Percentiles rank a stretch among this genome's conserved stretches.
Conservation (phyloP, 2,113 vertebrate genomes). For the Ctenomys sociabilis region DNA sequence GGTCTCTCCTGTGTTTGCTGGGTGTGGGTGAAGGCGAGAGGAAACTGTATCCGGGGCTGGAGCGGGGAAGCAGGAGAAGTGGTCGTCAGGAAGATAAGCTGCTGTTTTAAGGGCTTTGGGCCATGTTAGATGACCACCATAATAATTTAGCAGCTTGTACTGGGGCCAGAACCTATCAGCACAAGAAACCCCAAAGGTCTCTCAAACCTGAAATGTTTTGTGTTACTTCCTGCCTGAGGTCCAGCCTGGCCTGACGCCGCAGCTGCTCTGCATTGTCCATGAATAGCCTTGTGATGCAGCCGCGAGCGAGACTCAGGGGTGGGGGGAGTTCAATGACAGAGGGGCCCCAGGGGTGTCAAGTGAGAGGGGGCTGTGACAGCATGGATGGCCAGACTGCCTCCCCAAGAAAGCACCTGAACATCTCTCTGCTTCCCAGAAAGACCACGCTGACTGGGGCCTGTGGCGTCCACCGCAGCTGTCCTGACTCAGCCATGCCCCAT, state of each 20-base stretch:
- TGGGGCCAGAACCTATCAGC: too few relatives aligned
- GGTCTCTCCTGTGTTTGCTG: too few relatives aligned
- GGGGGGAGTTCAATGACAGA: fast-evolving
- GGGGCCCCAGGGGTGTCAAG: neutral
- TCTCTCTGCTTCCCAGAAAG: neutral
- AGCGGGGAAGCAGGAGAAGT: too few relatives aligned
- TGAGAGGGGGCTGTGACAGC: neutral
- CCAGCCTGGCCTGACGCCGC: neutral
- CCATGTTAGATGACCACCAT: too few relatives aligned
- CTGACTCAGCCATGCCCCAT: neutral
- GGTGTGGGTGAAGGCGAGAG: too few relatives aligned
- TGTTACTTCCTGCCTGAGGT: neutral
- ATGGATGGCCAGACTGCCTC: neutral
- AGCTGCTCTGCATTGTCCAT: neutral
- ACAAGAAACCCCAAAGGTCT: neutral
- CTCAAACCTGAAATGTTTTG: neutral
- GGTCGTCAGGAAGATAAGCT: too few relatives aligned
- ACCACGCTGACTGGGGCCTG: neutral
- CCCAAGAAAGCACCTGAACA: neutral
- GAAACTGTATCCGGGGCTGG: too few relatives aligned
- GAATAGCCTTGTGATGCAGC: neutral
- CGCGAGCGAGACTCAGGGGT: fast-evolving
- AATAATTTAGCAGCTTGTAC: too few relatives aligned
- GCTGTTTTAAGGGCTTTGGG: too few relatives aligned
- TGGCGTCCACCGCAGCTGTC: neutral